phyloP scores from a whole-genome alignment of 2,888 invertebrate genomes.

The Eristalinus aeneus region DNA sequence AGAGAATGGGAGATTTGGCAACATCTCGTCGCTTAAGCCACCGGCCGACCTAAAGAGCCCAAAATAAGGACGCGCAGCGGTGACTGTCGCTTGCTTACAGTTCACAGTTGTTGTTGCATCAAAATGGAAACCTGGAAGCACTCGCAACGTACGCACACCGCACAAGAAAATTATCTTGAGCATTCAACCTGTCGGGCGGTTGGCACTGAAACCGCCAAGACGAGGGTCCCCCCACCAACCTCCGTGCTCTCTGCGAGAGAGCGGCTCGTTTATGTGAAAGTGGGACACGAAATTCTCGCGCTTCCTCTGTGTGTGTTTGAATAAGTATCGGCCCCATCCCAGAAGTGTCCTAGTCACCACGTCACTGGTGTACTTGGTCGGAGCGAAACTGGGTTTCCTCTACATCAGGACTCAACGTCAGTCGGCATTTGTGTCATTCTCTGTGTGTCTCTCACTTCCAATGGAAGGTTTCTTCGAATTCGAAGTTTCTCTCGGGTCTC shows the following conservation, averaged over 20 bases:
- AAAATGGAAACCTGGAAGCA: slow-evolving; percentile 43
- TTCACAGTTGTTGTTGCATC: slow-evolving; percentile 4
- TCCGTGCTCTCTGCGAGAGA: neutral
- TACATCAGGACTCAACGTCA: neutral
- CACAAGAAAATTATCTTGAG: slow-evolving; percentile 13
- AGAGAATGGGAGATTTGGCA: slow-evolving; percentile 42
- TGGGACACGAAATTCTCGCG: slow-evolving; percentile 43
- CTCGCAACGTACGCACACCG: slow-evolving; percentile 12
- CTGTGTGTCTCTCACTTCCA: slow-evolving; percentile 19
- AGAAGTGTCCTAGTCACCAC: slow-evolving; percentile 47
- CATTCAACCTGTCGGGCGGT: slow-evolving; percentile 55
- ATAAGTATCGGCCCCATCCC: neutral
- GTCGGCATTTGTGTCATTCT: neutral
- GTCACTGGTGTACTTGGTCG: slow-evolving; percentile 44
- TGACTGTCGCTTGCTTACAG: neutral
- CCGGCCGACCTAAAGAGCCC: neutral
- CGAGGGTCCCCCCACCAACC: neutral
- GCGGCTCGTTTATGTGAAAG: slow-evolving; percentile 49
- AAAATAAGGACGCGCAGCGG: neutral
- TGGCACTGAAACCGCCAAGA: slow-evolving; percentile 31
- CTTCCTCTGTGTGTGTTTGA: neutral
- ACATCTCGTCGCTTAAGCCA: slow-evolving; percentile 22
- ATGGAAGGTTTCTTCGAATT: neutral
- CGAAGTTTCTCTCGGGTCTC: neutral
- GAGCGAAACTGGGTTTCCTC: slow-evolving; percentile 39